Conservation (phyloP, 2,113 vertebrate genomes). For the Rhineura floridana region DNA sequence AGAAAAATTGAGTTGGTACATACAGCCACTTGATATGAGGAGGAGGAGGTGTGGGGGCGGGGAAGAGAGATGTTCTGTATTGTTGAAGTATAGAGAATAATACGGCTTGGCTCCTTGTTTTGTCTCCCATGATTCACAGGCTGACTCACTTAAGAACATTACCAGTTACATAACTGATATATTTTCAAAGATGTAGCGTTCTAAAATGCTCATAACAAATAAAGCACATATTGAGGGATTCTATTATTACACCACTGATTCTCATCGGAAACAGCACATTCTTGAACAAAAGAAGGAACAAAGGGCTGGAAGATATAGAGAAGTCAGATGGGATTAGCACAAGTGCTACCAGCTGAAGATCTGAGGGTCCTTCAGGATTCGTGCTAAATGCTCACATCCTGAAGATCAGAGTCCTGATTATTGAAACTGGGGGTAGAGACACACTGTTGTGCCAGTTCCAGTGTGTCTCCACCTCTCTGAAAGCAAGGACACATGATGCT, state of each 20-base stretch:
- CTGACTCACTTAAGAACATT: conserved; percentile 37
- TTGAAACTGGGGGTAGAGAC: too few species aligned
- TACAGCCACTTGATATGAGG: conserved; percentile 18
- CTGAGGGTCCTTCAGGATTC: conserved; percentile 6
- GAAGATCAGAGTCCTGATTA: background rate
- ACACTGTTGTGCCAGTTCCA: too few species aligned
- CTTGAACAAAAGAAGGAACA: background rate
- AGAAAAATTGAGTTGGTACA: conserved; percentile 37
- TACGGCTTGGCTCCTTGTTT: conserved; percentile 18
- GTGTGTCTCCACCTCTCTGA: too few species aligned
- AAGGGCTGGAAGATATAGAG: background rate
- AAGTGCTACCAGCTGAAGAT: conserved; percentile 3
- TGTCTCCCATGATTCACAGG: conserved; percentile 37
- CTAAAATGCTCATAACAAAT: conserved; percentile 20
- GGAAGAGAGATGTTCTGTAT: background rate
- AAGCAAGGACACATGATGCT: too few species aligned
- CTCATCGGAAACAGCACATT: background rate
- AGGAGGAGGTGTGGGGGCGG: background rate
- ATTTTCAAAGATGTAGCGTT: background rate
- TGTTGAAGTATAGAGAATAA: background rate
- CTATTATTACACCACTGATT: background rate
- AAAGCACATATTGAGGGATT: conserved; percentile 8
- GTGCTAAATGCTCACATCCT: background rate
- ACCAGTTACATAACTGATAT: conserved; percentile 14
- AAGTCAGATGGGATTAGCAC: background rate